phyloP scores from a whole-genome alignment of 2,888 invertebrate genomes.

The Noctua janthe region DNA sequence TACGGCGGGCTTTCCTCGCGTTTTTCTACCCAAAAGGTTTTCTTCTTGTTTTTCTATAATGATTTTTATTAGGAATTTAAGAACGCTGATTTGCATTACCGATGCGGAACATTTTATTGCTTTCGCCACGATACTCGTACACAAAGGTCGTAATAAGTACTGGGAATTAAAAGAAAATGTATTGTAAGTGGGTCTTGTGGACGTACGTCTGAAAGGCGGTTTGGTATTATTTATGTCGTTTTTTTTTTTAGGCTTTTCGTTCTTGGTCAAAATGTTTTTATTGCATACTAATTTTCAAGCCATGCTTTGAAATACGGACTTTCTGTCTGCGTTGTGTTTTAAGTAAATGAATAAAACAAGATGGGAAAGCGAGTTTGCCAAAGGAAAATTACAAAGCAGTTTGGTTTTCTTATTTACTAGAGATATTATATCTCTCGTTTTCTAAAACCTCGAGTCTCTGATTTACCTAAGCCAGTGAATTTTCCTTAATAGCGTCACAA shows the following conservation, averaged over 20 bases:
- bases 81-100: slow-evolving; percentile 80
- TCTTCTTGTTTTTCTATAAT: slow-evolving; percentile 81
- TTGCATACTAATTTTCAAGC: slow-evolving; percentile 31
- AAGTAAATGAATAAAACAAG: slow-evolving; percentile 35
- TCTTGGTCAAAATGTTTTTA: slow-evolving; percentile 41
- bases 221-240: slow-evolving; percentile 48
- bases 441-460: slow-evolving; percentile 71
- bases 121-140: slow-evolving; percentile 69
- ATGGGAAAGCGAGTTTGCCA: slow-evolving; percentile 7
- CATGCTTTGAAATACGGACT: slow-evolving; percentile 10
- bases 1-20: slow-evolving; percentile 84
- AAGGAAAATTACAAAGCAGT: slow-evolving; percentile 40
- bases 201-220: slow-evolving; percentile 35
- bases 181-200: slow-evolving; percentile 56
- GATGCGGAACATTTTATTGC: slow-evolving; percentile 75
- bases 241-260: slow-evolving; percentile 46
- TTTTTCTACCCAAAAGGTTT: slow-evolving; percentile 77
- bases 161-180: slow-evolving; percentile 61
- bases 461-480: slow-evolving; percentile 81
- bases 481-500: slow-evolving; percentile 82
- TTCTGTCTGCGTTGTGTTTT: slow-evolving; percentile 17
- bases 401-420: slow-evolving; percentile 33
- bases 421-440: slow-evolving; percentile 39
- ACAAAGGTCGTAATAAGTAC: slow-evolving; percentile 62
- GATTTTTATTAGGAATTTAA: slow-evolving; percentile 82